phyloP scores from a whole-genome alignment of 2,113 vertebrate species.

The Etheostoma spectabile region DNA sequence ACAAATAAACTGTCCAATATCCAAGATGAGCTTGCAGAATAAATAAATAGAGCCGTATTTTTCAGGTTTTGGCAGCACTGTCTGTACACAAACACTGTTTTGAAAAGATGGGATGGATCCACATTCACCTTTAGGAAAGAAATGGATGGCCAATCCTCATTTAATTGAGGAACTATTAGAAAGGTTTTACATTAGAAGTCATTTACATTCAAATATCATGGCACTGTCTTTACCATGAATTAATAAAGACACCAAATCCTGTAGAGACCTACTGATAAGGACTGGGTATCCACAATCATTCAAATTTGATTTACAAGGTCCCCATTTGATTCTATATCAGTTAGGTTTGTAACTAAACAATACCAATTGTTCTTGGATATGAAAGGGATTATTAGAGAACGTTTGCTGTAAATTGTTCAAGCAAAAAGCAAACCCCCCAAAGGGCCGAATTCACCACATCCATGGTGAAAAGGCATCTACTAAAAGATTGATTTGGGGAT shows the following conservation, averaged over 20 bases:
- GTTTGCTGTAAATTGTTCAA: too few relatives aligned
- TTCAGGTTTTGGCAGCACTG: conserved; percentile 37
- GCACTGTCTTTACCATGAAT: not conserved
- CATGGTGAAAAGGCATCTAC: too few relatives aligned
- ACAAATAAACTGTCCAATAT: conserved; percentile 27
- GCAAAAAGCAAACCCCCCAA: too few relatives aligned
- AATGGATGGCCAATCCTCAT: conserved; percentile 1
- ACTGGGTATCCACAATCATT: too few relatives aligned
- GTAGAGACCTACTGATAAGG: not conserved
- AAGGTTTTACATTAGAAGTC: not conserved
- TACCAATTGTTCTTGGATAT: too few relatives aligned
- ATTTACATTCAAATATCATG: not conserved
- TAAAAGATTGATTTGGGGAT: too few relatives aligned
- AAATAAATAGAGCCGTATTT: conserved; percentile 51
- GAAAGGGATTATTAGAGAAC: too few relatives aligned
- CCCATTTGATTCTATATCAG: too few relatives aligned
- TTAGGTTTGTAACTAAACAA: too few relatives aligned
- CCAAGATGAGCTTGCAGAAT: conserved; percentile 45
- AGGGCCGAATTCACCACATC: too few relatives aligned
- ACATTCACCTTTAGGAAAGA: not conserved
- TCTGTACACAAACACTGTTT: conserved; percentile 42
- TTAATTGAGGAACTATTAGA: conserved; percentile 11
- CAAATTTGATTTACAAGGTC: too few relatives aligned
- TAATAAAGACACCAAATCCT: too few relatives aligned
- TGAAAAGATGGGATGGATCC: conserved; percentile 36